These are phyloP conservation scores for Phthorimaea operculella DNA, from an alignment of 1,140 invertebrate species.

Conservation along the genomic window DNA sequence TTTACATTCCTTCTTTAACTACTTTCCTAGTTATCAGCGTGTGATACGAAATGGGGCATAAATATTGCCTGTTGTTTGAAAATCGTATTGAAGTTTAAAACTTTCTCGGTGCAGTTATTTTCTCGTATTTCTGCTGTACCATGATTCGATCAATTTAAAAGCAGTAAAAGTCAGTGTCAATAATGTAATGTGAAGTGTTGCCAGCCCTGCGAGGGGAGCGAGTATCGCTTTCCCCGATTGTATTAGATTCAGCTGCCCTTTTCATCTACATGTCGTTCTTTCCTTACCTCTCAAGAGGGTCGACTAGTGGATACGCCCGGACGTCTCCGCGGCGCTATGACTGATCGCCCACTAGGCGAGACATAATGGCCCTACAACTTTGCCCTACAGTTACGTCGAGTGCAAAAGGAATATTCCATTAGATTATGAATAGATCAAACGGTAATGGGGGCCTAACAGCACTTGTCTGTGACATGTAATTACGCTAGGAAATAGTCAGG, in stretches of 20 bases:
- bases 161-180: no score
- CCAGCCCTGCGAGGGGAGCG: slow-evolving; percentile 47
- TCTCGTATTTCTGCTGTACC: no score
- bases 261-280: slow-evolving; percentile 63
- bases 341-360: slow-evolving; percentile 7
- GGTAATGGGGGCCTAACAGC: no score
- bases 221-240: slow-evolving; percentile 63
- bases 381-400: not conserved
- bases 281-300: slow-evolving; percentile 37
- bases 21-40: slow-evolving; percentile 52
- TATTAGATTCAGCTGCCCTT: slow-evolving; percentile 66
- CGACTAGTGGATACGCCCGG: slow-evolving; percentile 39
- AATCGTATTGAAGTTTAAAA: not conserved
- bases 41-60: slow-evolving; percentile 45
- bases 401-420: slow-evolving; percentile 1
- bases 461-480: no score
- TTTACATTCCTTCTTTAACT: slow-evolving; percentile 56
- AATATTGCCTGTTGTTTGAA: slow-evolving; percentile 30
- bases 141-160: no score
- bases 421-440: not conserved
- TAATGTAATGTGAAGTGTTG: not conserved
- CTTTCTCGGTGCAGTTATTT: no score
- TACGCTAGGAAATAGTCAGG: no score
- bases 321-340: slow-evolving; percentile 13
- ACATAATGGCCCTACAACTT: not conserved